phyloP scores from a whole-genome alignment of 2,113 vertebrate genomes.

The Cyanoramphus novaezelandiae region DNA sequence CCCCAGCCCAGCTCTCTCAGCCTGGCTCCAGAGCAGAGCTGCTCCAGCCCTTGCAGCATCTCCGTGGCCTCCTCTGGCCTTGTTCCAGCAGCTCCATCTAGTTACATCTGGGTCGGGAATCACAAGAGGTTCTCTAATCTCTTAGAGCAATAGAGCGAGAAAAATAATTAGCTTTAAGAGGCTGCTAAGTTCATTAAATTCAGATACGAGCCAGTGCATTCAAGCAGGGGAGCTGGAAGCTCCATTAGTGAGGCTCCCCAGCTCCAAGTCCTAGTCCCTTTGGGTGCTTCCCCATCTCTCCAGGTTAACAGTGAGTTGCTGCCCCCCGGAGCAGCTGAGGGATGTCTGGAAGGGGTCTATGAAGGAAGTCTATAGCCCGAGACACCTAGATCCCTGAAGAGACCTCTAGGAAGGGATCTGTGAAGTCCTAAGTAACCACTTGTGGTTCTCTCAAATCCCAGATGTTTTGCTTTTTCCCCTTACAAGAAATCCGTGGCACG shows the following conservation, averaged over 20 bases:
- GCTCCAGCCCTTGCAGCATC: not conserved
- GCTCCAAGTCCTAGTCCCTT: not conserved
- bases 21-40: not conserved
- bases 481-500: fast-evolving
- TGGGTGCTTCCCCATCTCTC: not conserved
- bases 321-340: fast-evolving
- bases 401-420: not conserved
- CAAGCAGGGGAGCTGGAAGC: not conserved
- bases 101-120: not conserved
- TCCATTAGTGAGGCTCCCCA: not conserved
- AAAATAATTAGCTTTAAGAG: conserved; percentile 5
- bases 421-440: not conserved
- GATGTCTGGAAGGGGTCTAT: not conserved
- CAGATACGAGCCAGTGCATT: fast-evolving
- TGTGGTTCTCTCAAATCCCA: not conserved
- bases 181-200: not conserved
- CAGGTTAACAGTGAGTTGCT: not conserved
- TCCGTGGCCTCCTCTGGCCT: not conserved
- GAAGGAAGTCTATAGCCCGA: not conserved
- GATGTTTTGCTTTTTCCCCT: not conserved
- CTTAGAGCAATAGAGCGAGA: not conserved
- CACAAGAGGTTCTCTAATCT: not conserved
- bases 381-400: not conserved
- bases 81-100: not conserved
- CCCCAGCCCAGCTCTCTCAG: no score